These are phyloP conservation scores for Melanophora roralis DNA, from an alignment of 2,888 invertebrate genomes.

Conservation along the genomic window DNA sequence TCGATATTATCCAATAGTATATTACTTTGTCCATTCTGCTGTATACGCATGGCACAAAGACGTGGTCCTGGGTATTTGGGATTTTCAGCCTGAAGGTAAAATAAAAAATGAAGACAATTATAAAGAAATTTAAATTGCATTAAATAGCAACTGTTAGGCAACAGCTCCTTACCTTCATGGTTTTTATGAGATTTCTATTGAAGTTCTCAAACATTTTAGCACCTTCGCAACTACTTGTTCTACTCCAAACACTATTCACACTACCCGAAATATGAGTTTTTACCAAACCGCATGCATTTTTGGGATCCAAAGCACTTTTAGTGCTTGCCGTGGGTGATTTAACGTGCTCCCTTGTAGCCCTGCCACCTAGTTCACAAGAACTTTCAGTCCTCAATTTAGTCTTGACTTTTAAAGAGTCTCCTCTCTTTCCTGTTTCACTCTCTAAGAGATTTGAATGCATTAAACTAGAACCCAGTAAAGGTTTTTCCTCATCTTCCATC, in stretches of 20 bases:
- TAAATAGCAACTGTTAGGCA: neutral
- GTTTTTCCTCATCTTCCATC: conserved; percentile 70
- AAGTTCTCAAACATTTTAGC: conserved; percentile 77
- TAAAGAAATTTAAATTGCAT: neutral
- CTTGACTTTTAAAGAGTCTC: conserved; percentile 32
- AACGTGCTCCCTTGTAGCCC: conserved; percentile 28
- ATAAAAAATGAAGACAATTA: no score
- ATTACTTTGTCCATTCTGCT: conserved; percentile 88
- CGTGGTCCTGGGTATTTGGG: conserved; percentile 81
- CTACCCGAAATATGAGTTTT: conserved; percentile 74
- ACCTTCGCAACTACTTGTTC: conserved; percentile 76
- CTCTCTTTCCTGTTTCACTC: conserved; percentile 16
- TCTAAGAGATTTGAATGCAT: conserved; percentile 66
- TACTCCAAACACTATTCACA: conserved; percentile 77
- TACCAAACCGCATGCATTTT: conserved; percentile 57
- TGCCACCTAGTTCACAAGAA: conserved; percentile 44
- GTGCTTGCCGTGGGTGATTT: conserved; percentile 63
- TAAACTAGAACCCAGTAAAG: conserved; percentile 66
- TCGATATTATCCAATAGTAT: conserved; percentile 88
- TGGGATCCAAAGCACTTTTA: conserved; percentile 58
- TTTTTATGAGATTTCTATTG: conserved; percentile 77
- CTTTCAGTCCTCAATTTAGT: conserved; percentile 58
- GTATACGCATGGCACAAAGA: conserved; percentile 86
- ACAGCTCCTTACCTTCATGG: conserved; percentile 75
- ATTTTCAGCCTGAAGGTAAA: conserved; percentile 76